Evolutionary conservation across 2,888 invertebrate genomes (phyloP).

Genomic region (Campopleginae sp.): DNA sequence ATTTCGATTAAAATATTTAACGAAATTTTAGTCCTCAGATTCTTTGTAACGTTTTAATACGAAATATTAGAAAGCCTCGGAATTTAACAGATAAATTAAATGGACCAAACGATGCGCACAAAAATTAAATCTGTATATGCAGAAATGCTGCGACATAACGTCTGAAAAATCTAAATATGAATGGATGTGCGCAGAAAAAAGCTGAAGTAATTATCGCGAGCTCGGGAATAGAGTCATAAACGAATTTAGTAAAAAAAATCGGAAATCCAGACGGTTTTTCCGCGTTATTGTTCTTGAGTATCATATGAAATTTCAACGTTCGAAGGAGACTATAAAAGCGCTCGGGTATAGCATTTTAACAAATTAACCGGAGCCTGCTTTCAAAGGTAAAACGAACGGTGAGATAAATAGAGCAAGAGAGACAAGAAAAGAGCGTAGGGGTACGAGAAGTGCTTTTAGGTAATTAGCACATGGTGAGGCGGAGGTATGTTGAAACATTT

Average conservation of each 20-base stretch:
- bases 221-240: constrained; percentile 1
- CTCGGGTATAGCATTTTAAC: constrained; percentile 26
- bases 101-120: not conserved
- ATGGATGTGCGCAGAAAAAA: not conserved
- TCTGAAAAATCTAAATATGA: not conserved
- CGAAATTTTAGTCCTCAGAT: not conserved
- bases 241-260: constrained; percentile 14
- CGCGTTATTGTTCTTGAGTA: not conserved
- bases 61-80: not conserved
- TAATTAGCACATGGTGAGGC: constrained; percentile 18
- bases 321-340: not conserved
- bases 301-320: constrained; percentile 16
- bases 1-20: not conserved
- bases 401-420: constrained; percentile 14
- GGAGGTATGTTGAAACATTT: not conserved
- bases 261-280: not conserved
- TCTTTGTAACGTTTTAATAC: not conserved
- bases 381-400: not conserved
- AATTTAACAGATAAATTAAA: not conserved
- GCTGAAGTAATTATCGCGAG: constrained; percentile 6
- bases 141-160: not conserved
- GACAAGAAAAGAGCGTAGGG: not conserved
- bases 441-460: not conserved
- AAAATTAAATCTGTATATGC: not conserved
- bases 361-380: constrained; percentile 35